Conservation (phyloP, 2,113 vertebrate species). For the Takifugu flavidus region DNA sequence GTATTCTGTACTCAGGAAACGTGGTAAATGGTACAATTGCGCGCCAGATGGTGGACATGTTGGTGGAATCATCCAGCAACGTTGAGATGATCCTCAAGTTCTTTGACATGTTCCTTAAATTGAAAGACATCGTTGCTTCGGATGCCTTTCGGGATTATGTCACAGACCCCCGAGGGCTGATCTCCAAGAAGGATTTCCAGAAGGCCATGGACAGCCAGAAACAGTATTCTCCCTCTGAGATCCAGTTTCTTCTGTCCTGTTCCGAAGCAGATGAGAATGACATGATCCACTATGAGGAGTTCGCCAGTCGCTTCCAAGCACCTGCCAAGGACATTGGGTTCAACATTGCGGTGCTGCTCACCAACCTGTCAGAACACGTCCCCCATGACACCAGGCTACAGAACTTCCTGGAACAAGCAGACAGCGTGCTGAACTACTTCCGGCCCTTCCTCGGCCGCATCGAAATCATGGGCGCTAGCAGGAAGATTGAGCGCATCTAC, state of each 20-base stretch:
- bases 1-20: constrained; percentile 76
- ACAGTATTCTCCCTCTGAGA: constrained; percentile 86
- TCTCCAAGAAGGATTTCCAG: constrained; percentile 98
- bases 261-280: constrained; percentile 95
- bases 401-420: constrained; percentile 86
- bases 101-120: constrained; percentile 98
- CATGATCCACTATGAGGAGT: constrained; percentile 94
- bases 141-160: constrained; percentile 92
- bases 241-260: constrained; percentile 95
- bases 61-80: constrained; percentile 96
- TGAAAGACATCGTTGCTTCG: constrained; percentile 92
- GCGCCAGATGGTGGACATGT: constrained; percentile 98
- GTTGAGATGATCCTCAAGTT: constrained; percentile 99
- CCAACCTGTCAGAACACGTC: constrained; percentile 91
- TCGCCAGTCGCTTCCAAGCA: constrained; percentile 89
- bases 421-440: constrained; percentile 93
- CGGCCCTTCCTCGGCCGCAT: constrained; percentile 89
- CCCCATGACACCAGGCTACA: constrained; percentile 87
- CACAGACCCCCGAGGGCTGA: constrained; percentile 88
- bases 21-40: constrained; percentile 95
- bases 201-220: constrained; percentile 99
- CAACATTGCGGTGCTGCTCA: constrained; percentile 91
- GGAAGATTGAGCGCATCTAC: constrained; percentile 93
- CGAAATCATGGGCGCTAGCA: constrained; percentile 93
- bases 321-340: constrained; percentile 96